phyloP scores from a whole-genome alignment of 1,140 invertebrate species.

The Lepidostoma basale region DNA sequence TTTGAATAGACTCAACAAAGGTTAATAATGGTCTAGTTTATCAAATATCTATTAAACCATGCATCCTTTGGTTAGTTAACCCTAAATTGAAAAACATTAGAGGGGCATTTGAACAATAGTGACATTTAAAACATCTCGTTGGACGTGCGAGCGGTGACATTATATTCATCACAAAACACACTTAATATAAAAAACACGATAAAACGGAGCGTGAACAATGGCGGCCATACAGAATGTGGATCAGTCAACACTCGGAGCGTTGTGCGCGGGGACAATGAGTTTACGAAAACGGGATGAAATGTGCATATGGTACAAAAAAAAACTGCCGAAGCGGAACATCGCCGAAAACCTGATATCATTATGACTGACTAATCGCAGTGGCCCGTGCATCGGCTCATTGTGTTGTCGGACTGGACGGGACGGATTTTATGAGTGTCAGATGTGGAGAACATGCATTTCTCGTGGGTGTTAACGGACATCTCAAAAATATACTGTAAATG shows the following conservation, averaged over 20 bases:
- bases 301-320: constrained; percentile 9
- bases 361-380: constrained; percentile 42
- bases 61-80: background rate
- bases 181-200: constrained; percentile 14
- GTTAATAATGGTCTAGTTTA: too few species aligned
- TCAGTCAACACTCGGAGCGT: constrained; percentile 42
- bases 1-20: background rate
- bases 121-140: background rate
- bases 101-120: background rate
- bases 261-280: constrained; percentile 34
- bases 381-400: constrained; percentile 26
- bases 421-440: background rate
- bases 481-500: too few species aligned
- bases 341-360: constrained; percentile 43
- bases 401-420: background rate
- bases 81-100: background rate
- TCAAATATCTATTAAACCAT: constrained; percentile 5
- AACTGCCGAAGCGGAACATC: constrained; percentile 9
- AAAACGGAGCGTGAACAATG: constrained; percentile 27
- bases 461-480: too few species aligned
- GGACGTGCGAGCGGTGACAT: constrained; percentile 7
- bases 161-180: constrained; percentile 14
- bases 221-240: constrained; percentile 2
- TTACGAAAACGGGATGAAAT: constrained; percentile 29
- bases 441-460: background rate